A percentile compares a stretch with the other conserved stretches of the same genome.
phyloP scores from a whole-genome alignment of 2,113 vertebrate species.

The Podilymbus podiceps region DNA sequence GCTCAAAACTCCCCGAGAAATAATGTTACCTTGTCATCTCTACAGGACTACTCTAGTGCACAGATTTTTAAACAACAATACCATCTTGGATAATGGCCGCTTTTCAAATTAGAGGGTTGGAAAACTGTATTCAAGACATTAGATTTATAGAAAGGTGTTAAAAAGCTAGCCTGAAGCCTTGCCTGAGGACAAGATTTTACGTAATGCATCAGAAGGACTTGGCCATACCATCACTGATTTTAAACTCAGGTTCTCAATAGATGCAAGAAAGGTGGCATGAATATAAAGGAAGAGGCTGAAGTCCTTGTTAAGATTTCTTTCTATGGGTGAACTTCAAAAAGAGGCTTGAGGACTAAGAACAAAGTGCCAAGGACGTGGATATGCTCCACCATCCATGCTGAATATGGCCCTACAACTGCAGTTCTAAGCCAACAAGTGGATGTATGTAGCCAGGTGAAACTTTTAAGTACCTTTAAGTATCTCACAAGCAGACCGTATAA shows the following conservation, averaged over 20 bases:
- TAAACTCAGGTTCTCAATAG: not conserved
- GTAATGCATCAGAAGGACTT: not conserved
- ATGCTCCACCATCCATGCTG: not conserved
- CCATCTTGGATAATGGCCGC: not conserved
- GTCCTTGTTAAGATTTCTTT: not conserved
- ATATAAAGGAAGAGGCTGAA: too few species aligned
- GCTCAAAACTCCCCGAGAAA: not conserved
- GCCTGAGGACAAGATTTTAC: not conserved
- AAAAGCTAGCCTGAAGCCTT: not conserved
- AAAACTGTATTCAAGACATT: not conserved
- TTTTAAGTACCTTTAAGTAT: not conserved
- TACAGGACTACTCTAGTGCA: not conserved
- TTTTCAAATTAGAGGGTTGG: not conserved
- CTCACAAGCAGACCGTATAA: not conserved
- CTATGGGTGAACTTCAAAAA: not conserved
- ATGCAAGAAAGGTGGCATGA: not conserved
- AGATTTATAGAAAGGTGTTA: not conserved
- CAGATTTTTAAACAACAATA: not conserved
- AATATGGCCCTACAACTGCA: not conserved
- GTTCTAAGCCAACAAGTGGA: not conserved
- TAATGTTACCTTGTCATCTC: not conserved
- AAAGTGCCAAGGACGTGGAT: not conserved
- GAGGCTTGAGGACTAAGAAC: not conserved
- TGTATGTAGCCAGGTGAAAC: not conserved
- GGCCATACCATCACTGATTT: accelerated